phyloP scores from a whole-genome alignment of 2,113 vertebrate species.

The Centrocercus urophasianus region DNA sequence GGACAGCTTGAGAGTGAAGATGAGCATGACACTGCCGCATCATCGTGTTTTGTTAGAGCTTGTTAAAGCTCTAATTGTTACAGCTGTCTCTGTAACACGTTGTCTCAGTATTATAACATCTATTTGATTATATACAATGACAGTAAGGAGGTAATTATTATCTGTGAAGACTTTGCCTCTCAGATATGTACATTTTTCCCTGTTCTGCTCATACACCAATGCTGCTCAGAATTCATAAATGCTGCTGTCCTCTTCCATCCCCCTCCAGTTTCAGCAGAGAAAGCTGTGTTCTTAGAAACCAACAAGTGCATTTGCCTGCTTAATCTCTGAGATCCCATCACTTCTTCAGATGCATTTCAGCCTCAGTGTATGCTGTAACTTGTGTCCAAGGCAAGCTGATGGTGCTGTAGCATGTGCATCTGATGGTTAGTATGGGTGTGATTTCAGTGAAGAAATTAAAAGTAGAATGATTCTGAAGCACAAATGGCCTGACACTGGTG shows the following conservation, averaged over 20 bases:
- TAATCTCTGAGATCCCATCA: neutral
- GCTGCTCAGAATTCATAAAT: neutral
- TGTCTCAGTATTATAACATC: neutral
- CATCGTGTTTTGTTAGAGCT: neutral
- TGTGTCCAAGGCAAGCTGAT: neutral
- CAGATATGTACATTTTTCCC: neutral
- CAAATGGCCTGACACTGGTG: slow-evolving; percentile 15
- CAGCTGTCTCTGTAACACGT: neutral
- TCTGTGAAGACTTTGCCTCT: neutral
- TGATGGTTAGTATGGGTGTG: neutral
- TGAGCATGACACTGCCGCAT: slow-evolving; percentile 15
- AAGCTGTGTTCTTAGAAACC: neutral
- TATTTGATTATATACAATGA: slow-evolving; percentile 3
- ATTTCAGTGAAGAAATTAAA: slow-evolving; percentile 9
- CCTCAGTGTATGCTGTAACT: neutral
- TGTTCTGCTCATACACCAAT: neutral
- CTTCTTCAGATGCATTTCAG: neutral
- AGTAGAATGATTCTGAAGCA: neutral
- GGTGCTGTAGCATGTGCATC: neutral
- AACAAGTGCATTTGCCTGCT: neutral
- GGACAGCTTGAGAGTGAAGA: slow-evolving; percentile 46
- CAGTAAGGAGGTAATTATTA: neutral
- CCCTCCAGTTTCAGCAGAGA: fast-evolving
- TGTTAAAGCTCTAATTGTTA: slow-evolving; percentile 37
- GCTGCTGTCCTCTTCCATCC: neutral